Evolutionary conservation across 2,888 invertebrate species (phyloP).

Genomic region (Nycteola revayana): DNA sequence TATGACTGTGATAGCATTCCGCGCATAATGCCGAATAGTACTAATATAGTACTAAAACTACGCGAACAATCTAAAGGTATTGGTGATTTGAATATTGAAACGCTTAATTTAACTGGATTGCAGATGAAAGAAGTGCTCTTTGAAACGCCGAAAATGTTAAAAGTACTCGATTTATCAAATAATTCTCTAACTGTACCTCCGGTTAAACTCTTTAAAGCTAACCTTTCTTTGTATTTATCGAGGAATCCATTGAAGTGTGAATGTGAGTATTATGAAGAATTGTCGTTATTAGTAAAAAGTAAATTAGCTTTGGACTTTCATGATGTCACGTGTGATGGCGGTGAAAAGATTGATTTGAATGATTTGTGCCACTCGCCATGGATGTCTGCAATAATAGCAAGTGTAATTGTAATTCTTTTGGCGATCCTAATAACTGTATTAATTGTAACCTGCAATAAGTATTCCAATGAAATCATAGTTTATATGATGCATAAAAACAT

Average conservation of each 20-base stretch:
- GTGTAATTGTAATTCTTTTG: too few relatives aligned
- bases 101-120: not conserved
- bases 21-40: not conserved
- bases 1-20: not conserved
- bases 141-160: not conserved
- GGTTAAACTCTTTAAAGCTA: not conserved
- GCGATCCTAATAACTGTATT: too few relatives aligned
- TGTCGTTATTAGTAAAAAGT: not conserved
- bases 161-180: not conserved
- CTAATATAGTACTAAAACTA: not conserved
- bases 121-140: not conserved
- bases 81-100: not conserved
- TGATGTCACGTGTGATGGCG: not conserved
- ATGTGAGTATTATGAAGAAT: not conserved
- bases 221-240: not conserved
- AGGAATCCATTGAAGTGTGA: not conserved
- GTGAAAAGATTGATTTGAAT: not conserved
- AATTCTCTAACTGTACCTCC: not conserved
- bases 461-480: not conserved
- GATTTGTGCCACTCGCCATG: not conserved
- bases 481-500: not conserved
- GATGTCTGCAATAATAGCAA: not conserved
- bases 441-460: not conserved
- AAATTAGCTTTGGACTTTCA: not conserved
- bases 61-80: not conserved